Evolutionary conservation across 1,140 invertebrate species (phyloP).

Genomic region (Brachystomella parvula): DNA sequence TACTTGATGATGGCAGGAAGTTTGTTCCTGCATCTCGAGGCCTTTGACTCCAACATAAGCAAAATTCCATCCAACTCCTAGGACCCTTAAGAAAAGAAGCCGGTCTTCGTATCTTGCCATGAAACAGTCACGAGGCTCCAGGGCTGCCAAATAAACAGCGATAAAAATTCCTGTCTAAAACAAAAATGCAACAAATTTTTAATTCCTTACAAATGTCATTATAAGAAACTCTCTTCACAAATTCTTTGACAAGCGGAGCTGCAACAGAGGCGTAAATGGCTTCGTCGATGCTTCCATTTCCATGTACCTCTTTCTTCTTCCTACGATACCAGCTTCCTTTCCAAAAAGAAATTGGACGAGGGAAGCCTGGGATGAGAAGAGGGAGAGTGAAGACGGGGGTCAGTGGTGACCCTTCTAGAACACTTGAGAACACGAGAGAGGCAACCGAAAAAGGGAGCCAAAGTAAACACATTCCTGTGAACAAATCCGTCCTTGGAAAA

Average conservation of each 20-base stretch:
- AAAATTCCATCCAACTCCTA: constrained; percentile 29
- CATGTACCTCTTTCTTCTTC: constrained; percentile 16
- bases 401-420: constrained; percentile 27
- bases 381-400: constrained; percentile 35
- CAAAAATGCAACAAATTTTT: neutral
- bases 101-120: constrained; percentile 34
- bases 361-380: constrained; percentile 30
- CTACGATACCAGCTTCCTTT: constrained; percentile 27
- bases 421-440: constrained; percentile 17
- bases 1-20: constrained; percentile 38
- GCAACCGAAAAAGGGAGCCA: constrained; percentile 22
- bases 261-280: constrained; percentile 31
- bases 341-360: constrained; percentile 33
- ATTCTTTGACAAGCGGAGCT: constrained; percentile 6
- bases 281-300: constrained; percentile 27
- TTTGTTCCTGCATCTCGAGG: constrained; percentile 37
- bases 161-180: neutral
- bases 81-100: constrained; percentile 29
- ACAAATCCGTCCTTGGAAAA: neutral
- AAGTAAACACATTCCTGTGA: neutral
- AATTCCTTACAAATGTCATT: constrained; percentile 15
- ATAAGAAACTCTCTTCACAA: constrained; percentile 22
- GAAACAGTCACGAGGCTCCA: constrained; percentile 27
- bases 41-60: constrained; percentile 34
- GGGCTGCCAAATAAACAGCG: constrained; percentile 21